Evolutionary conservation across 2,113 vertebrate genomes (phyloP), one percentile per base, ranked within the genome.

Genomic region (Hypocryptadius cinnamomeus): DNA sequence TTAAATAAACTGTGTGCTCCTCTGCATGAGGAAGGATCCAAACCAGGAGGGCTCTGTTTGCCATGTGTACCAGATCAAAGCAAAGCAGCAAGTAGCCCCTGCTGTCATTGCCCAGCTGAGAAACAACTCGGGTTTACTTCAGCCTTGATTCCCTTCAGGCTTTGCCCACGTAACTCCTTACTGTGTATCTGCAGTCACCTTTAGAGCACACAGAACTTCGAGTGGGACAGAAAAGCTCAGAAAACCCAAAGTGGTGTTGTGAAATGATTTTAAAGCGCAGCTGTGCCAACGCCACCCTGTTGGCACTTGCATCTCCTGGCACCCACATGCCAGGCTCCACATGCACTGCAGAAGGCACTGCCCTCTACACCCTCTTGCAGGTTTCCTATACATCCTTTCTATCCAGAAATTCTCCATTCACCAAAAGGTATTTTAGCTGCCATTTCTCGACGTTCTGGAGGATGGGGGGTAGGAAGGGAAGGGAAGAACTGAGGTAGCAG

Each of bases 401-500:
- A 37, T 30, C 44, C 45, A 56, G n/a, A 51, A 77, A 66, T 50
- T 28, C 59, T 63, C 74, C 30, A 30, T 42, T 56, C 57, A 37
- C 8, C 51, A 42, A 78, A 54, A 83, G 9, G 27, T 56, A 61
- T 28, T 72, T 87, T 50, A 86, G 35, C 72, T 80, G 35, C 30
- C 57, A 22, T 79, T 95, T 79, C 50, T 76, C 5, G 1, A 2
- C 3, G 3, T 53, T 85, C 66, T 56, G 48, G 64, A 84, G 71
- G 54, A 25, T 3, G 2, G 8, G 17, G n/a, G 21, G 4, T 2
- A 7, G 57, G 60, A 79, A 37, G 15, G 78, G 53, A 93, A 90
- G 66, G 66, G 45, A 78, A 44, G 28, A 72, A 80, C n/a, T 23
- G 54, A 88, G 89, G 89, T 48, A 95, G 87, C 71, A 93, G 85